These are phyloP conservation scores for Melanogrammus aeglefinus DNA, from an alignment of 2,797 vertebrate genomes.

Conservation along the genomic window DNA sequence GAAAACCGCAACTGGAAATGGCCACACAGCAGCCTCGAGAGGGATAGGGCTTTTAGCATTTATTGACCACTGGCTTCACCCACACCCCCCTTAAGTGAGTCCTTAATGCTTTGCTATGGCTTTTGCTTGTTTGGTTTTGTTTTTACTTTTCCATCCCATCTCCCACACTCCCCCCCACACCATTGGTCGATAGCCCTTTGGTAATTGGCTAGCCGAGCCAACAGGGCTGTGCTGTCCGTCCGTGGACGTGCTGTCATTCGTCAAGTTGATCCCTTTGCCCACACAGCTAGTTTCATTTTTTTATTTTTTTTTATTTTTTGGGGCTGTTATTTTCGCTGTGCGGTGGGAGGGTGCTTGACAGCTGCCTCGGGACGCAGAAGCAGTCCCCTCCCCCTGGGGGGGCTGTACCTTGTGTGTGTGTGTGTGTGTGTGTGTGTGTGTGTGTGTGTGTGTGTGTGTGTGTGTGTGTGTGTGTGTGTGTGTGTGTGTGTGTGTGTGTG, in stretches of 20 bases:
- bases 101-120: neutral
- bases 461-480: slow-evolving; percentile 2
- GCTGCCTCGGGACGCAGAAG: slow-evolving; percentile 55
- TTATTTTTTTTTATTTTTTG: neutral
- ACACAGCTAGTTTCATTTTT: slow-evolving; percentile 45
- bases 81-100: slow-evolving; percentile 42
- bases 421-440: neutral
- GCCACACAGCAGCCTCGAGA: slow-evolving; percentile 34
- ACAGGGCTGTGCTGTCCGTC: slow-evolving; percentile 55
- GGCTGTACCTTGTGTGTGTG: slow-evolving; percentile 20
- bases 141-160: neutral
- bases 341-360: slow-evolving; percentile 59
- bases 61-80: slow-evolving; percentile 65
- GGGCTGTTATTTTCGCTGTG: neutral
- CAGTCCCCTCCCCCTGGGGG: slow-evolving; percentile 35
- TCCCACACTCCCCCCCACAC: slow-evolving; percentile 21
- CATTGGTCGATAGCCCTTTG: slow-evolving; percentile 54
- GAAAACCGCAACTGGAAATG: neutral
- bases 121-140: slow-evolving; percentile 3
- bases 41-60: slow-evolving; percentile 55
- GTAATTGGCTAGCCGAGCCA: slow-evolving; percentile 68
- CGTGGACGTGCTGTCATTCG: slow-evolving; percentile 53
- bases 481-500: neutral
- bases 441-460: neutral
- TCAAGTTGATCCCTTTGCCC: slow-evolving; percentile 38